phyloP scores from a whole-genome alignment of 2,113 vertebrate species.

The Chascanopsetta lugubris region DNA sequence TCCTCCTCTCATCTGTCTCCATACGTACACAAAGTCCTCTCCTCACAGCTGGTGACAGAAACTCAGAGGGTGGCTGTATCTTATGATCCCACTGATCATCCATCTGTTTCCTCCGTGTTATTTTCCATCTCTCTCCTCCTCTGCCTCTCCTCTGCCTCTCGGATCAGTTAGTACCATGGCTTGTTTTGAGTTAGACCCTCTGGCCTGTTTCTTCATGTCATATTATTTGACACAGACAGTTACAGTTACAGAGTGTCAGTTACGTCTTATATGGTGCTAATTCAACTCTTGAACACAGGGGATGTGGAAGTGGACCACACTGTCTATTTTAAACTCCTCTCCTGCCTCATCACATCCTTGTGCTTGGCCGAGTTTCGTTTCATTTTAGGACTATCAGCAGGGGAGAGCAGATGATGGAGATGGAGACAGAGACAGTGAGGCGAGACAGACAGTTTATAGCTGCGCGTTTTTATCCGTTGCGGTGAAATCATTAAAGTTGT shows the following conservation, averaged over 20 bases:
- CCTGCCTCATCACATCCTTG: constrained; percentile 23
- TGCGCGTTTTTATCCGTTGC: neutral
- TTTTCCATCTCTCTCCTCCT: constrained; percentile 15
- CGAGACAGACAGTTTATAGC: neutral
- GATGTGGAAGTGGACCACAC: constrained; percentile 21
- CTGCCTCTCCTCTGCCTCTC: neutral
- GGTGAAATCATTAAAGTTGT: constrained; percentile 35
- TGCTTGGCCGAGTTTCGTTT: constrained; percentile 11
- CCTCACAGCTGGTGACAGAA: constrained; percentile 59
- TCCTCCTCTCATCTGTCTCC: constrained; percentile 43
- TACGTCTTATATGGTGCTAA: constrained; percentile 11
- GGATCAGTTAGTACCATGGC: constrained; percentile 1
- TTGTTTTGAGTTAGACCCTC: neutral
- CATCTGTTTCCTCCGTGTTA: constrained; percentile 44
- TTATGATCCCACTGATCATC: constrained; percentile 55
- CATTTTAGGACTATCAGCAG: constrained; percentile 1
- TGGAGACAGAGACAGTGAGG: neutral
- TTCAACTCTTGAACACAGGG: constrained; percentile 14
- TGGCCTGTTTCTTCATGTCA: constrained; percentile 46
- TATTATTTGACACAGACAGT: constrained; percentile 37
- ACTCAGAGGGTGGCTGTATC: constrained; percentile 54
- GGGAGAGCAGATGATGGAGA: neutral
- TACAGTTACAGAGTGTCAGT: constrained; percentile 48
- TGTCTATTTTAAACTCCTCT: constrained; percentile 27
- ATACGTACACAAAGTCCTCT: constrained; percentile 7